phyloP scores from a whole-genome alignment of 2,888 invertebrate species.

The Lasius fuliginosus region DNA sequence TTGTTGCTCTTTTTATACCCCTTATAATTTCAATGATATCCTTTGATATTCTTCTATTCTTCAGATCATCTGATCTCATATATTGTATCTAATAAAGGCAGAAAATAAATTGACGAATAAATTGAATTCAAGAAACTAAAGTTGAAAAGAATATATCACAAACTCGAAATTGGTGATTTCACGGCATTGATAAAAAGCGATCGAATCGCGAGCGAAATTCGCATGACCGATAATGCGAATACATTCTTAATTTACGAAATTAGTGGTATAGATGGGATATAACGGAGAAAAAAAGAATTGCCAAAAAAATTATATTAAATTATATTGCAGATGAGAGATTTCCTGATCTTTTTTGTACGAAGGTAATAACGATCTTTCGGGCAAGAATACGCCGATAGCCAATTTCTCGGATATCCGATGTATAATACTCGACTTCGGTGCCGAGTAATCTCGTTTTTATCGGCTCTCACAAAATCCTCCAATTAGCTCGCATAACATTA shows the following conservation, averaged over 20 bases:
- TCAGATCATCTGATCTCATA: neutral
- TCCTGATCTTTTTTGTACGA: conserved; percentile 63
- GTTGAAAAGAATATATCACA: neutral
- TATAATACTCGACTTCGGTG: conserved; percentile 73
- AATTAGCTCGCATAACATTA: conserved; percentile 84
- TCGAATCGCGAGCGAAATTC: neutral
- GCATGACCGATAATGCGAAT: conserved; percentile 50
- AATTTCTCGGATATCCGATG: conserved; percentile 78
- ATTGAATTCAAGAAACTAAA: neutral
- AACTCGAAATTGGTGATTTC: neutral
- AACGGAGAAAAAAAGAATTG: conserved; percentile 15
- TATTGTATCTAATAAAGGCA: neutral
- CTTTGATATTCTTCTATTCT: neutral
- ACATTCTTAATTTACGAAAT: conserved; percentile 51
- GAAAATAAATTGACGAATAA: neutral
- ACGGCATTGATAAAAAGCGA: neutral
- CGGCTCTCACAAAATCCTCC: conserved; percentile 80
- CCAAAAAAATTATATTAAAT: conserved; percentile 62
- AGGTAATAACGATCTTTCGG: conserved; percentile 66
- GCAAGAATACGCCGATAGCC: conserved; percentile 75
- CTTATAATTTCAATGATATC: neutral
- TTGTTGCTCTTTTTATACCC: neutral
- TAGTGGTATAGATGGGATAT: conserved; percentile 10
- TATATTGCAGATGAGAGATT: conserved; percentile 68
- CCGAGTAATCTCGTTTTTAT: conserved; percentile 82